A percentile compares a stretch with the other conserved stretches of the same genome.
These are phyloP conservation scores for Leucoraja ocellata DNA, from an alignment of 2,797 vertebrate species.

Conservation along the genomic window DNA sequence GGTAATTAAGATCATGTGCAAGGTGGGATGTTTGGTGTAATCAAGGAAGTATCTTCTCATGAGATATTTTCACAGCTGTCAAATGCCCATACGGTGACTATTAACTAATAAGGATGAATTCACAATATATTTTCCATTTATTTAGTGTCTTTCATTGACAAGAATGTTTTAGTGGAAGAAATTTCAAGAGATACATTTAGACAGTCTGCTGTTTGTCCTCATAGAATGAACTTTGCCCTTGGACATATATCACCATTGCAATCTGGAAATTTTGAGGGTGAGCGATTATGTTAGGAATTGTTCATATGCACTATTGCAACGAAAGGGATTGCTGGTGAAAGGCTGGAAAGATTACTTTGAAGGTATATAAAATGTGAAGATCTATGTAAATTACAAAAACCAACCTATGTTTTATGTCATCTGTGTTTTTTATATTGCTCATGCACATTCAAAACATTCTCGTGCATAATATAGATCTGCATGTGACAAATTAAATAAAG, in stretches of 20 bases:
- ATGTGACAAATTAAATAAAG: background rate
- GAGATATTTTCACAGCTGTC: background rate
- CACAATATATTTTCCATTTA: background rate
- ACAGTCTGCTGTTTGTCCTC: background rate
- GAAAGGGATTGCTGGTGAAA: background rate
- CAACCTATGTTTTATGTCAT: too few species aligned
- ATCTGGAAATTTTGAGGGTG: background rate
- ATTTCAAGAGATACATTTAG: background rate
- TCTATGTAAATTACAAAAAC: background rate
- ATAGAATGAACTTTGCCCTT: background rate
- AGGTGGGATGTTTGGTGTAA: background rate
- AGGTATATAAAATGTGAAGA: constrained; percentile 12
- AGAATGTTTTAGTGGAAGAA: background rate
- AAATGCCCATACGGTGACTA: background rate
- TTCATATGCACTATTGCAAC: background rate
- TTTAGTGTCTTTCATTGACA: background rate
- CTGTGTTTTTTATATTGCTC: background rate
- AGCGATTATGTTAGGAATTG: background rate
- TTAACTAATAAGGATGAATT: background rate
- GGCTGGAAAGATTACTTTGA: background rate
- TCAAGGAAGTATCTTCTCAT: background rate
- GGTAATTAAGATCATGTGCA: background rate
- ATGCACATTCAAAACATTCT: background rate
- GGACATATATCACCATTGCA: background rate
- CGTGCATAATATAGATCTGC: background rate